Evolutionary conservation across 1,140 invertebrate genomes (phyloP), one percentile per base, ranked within the genome.

Genomic region (Pollicipes pollicipes): DNA sequence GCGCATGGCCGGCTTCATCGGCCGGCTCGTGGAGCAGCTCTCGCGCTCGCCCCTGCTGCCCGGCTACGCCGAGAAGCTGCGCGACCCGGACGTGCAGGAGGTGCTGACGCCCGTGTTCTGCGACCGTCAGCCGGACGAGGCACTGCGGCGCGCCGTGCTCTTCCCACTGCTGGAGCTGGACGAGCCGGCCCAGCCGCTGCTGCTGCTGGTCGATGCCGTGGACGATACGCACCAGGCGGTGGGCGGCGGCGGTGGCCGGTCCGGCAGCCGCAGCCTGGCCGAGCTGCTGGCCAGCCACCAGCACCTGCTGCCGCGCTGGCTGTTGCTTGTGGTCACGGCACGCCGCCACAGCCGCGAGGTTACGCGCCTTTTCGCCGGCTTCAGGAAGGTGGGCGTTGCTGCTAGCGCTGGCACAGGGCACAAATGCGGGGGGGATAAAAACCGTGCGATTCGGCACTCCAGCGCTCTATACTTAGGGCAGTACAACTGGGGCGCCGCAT

Each of bases 241-340:
- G 27, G 31, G 73, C 26, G n/a, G 68, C 77, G 79, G 28, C 35
- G 79, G 79, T 66, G 78, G 78, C n/a, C n/a, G n/a, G n/a, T n/a
- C n/a, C n/a, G n/a, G n/a, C n/a, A n/a, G n/a, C n/a, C n/a, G n/a
- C 0, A 91, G 88, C 24, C 91, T 95, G 26, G 90, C 90, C 0
- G 90, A 93, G 75, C 82, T 97, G 13, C 79, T 97, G 29, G 88
- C 91, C 0, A 89, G 89, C 73, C 90, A 95, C 78, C 91, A 95
- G 77, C 90, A 95, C 75, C 80, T 95, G n/a, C 88, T 98, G 76
- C 95, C 94, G 1, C 89, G 89, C 73, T 98, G 94, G 94, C 79
- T 98, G 37, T 83, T 96, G 64, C 83, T 97, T 0, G 88, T 97
- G 0, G 93, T 91, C 77, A 95, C 93, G 0, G 91, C 93, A 0